Conservation (phyloP, 2,888 invertebrate species). For the Leptopilina syphax region DNA sequence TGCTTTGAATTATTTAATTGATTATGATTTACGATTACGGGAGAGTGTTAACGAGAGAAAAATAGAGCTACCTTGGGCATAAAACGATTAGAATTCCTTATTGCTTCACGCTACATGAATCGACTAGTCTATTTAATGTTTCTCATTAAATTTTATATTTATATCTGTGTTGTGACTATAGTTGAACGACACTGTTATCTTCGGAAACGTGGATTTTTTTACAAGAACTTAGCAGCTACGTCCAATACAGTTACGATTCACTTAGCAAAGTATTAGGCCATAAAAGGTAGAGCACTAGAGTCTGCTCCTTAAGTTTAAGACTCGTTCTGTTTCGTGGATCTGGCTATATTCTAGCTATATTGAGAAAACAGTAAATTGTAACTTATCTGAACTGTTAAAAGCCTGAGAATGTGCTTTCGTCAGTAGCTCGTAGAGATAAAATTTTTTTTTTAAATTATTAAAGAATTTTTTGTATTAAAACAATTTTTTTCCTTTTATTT, state of each 20-base stretch:
- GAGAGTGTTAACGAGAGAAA: too few species aligned
- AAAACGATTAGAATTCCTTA: background rate
- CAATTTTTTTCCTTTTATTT: too few species aligned
- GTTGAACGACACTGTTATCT: background rate
- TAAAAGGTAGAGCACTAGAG: constrained; percentile 18
- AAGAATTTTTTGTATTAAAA: background rate
- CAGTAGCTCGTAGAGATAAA: background rate
- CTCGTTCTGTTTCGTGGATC: constrained; percentile 17
- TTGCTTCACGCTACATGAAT: background rate
- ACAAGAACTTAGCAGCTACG: background rate
- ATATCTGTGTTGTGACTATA: background rate
- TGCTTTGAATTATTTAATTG: too few species aligned
- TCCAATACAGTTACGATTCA: constrained; percentile 18
- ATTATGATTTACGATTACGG: too few species aligned
- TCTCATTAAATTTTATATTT: constrained; percentile 9
- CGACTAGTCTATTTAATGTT: background rate
- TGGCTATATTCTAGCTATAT: background rate
- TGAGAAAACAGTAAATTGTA: constrained; percentile 10
- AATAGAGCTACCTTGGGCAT: background rate
- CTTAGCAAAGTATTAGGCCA: constrained; percentile 16
- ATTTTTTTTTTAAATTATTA: background rate
- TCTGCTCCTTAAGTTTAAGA: constrained; percentile 11
- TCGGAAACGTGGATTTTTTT: background rate
- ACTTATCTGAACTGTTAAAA: background rate
- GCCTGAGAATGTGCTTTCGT: background rate